Conservation (phyloP, 2,797 vertebrate species). For the Myiothlypis chrysogaster region DNA sequence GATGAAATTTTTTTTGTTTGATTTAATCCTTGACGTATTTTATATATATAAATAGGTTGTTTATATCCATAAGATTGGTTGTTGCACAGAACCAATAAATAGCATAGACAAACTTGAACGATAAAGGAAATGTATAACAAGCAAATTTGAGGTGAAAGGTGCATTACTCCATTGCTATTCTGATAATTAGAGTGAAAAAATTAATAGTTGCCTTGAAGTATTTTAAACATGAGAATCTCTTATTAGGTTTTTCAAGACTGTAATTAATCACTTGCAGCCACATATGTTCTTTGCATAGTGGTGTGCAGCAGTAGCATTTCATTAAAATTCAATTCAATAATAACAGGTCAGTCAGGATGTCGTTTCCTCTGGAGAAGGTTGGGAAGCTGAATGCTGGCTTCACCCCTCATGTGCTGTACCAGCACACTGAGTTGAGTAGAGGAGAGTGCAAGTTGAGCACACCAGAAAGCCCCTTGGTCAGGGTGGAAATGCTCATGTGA, state of each 20-base stretch:
- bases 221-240: slow-evolving; percentile 54
- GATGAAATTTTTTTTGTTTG: neutral
- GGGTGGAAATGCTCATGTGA: neutral
- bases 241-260: slow-evolving; percentile 52
- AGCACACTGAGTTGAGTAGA: neutral
- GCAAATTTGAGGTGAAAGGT: neutral
- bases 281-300: slow-evolving; percentile 5
- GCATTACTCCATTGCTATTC: neutral
- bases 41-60: neutral
- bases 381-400: neutral
- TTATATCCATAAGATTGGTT: neutral
- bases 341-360: slow-evolving; percentile 40
- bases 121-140: neutral
- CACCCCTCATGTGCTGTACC: neutral
- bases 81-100: neutral
- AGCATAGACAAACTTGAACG: neutral
- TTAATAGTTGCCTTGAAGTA: slow-evolving; percentile 44
- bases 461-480: neutral
- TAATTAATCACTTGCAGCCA: slow-evolving; percentile 68
- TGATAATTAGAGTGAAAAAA: slow-evolving; percentile 61
- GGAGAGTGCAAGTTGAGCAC: neutral
- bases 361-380: neutral
- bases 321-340: slow-evolving; percentile 61
- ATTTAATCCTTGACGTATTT: neutral
- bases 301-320: slow-evolving; percentile 39